Percentiles rank a stretch among this genome's conserved stretches.
phyloP scores from a whole-genome alignment of 2,113 vertebrate species.

The Menura novaehollandiae region DNA sequence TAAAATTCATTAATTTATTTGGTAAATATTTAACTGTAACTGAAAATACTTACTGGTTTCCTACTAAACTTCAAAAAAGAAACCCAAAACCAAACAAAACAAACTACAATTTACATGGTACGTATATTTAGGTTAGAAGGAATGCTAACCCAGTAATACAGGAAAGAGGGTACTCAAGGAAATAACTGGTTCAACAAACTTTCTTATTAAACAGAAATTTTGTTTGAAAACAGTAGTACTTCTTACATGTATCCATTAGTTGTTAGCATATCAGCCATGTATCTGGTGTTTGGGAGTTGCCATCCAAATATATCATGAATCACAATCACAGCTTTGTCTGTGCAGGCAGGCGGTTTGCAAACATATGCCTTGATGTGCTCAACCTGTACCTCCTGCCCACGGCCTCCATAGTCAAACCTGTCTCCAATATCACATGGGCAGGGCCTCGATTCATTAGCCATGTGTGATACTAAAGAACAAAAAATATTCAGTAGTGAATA shows the following conservation, averaged over 20 bases:
- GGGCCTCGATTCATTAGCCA: slow-evolving; percentile 88
- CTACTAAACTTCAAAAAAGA: neutral
- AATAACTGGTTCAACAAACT: neutral
- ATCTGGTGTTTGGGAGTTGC: slow-evolving; percentile 89
- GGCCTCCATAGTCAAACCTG: slow-evolving; percentile 78
- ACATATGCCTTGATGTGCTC: slow-evolving; percentile 84
- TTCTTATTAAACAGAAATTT: neutral
- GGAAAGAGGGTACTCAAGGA: neutral
- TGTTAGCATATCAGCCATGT: slow-evolving; percentile 87
- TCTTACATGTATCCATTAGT: slow-evolving; percentile 86
- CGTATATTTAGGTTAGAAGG: neutral
- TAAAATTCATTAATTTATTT: neutral
- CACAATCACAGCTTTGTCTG: slow-evolving; percentile 83
- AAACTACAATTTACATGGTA: neutral
- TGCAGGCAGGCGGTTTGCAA: slow-evolving; percentile 66
- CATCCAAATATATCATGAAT: slow-evolving; percentile 93
- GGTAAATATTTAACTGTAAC: neutral
- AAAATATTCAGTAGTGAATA: neutral
- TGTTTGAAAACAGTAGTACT: neutral
- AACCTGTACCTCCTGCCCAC: slow-evolving; percentile 82
- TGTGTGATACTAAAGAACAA: slow-evolving; percentile 29
- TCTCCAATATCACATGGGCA: slow-evolving; percentile 90
- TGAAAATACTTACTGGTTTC: neutral
- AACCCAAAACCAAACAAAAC: neutral
- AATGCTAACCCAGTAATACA: neutral